These are phyloP conservation scores for Idaea dimidiata DNA, from an alignment of 2,888 invertebrate genomes.

Conservation along the genomic window DNA sequence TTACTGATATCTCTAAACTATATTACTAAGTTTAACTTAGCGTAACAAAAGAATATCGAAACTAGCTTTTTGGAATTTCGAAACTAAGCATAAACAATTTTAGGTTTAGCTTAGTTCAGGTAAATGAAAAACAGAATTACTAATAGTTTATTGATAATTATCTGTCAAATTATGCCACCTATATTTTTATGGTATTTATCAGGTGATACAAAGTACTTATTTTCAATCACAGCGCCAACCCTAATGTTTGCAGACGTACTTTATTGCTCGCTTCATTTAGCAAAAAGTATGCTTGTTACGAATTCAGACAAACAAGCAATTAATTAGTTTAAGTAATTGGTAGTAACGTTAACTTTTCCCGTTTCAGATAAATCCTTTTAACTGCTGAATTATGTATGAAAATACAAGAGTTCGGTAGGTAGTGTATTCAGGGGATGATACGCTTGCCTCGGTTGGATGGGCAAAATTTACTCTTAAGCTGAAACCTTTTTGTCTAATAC, in stretches of 20 bases:
- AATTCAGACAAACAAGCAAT: conserved; percentile 67
- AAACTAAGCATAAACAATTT: no score
- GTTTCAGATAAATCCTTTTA: conserved; percentile 62
- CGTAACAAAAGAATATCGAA: no score
- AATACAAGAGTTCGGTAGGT: conserved; percentile 32
- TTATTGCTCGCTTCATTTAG: conserved; percentile 68
- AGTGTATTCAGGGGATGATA: conserved; percentile 8
- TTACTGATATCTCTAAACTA: no score
- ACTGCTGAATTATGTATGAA: conserved; percentile 57
- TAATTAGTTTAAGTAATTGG: conserved; percentile 77
- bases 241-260: conserved; percentile 47
- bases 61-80: no score
- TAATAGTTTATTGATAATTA: no score
- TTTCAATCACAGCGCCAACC: conserved; percentile 32
- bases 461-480: not conserved
- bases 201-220: not conserved
- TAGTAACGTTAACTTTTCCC: conserved; percentile 59
- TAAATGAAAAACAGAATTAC: no score
- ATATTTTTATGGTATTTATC: not conserved
- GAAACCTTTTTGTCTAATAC: no score
- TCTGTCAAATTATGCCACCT: no score
- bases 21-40: no score
- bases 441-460: not conserved
- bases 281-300: conserved; percentile 71
- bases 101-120: no score